Evolutionary conservation across 2,888 invertebrate genomes (phyloP).

Genomic region (Electrophaes corylata): DNA sequence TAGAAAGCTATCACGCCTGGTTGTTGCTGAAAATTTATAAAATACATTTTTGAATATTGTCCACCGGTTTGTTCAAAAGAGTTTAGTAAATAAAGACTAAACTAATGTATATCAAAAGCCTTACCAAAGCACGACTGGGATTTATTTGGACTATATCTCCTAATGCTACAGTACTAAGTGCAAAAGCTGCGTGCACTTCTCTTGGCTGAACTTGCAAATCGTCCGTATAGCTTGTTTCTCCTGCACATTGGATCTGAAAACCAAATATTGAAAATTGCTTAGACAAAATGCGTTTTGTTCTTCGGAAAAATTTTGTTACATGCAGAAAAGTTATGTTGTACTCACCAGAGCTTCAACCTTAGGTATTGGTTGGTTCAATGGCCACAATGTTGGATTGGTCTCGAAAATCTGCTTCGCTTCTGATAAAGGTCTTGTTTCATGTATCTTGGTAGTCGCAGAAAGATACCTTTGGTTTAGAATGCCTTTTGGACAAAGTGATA

Average conservation of each 20-base stretch:
- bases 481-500: constrained; percentile 49
- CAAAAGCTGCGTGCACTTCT: constrained; percentile 88
- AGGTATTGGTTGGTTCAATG: constrained; percentile 86
- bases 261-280: neutral
- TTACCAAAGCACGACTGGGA: constrained; percentile 85
- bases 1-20: constrained; percentile 86
- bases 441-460: constrained; percentile 47
- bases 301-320: neutral
- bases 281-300: neutral
- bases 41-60: neutral
- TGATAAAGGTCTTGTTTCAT: constrained; percentile 60
- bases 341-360: constrained; percentile 84
- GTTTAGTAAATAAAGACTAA: neutral
- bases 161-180: constrained; percentile 72
- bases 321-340: neutral
- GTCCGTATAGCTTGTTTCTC: constrained; percentile 87
- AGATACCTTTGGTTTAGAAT: constrained; percentile 41
- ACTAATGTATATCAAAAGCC: constrained; percentile 27
- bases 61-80: neutral
- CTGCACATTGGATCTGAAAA: constrained; percentile 83
- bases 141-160: constrained; percentile 85
- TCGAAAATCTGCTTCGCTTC: constrained; percentile 85
- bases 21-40: constrained; percentile 67
- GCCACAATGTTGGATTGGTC: constrained; percentile 86
- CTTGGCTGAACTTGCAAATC: constrained; percentile 84